A percentile compares a stretch with the other conserved stretches of the same genome.
phyloP scores from a whole-genome alignment of 2,113 vertebrate species.

The Trinectes maculatus region DNA sequence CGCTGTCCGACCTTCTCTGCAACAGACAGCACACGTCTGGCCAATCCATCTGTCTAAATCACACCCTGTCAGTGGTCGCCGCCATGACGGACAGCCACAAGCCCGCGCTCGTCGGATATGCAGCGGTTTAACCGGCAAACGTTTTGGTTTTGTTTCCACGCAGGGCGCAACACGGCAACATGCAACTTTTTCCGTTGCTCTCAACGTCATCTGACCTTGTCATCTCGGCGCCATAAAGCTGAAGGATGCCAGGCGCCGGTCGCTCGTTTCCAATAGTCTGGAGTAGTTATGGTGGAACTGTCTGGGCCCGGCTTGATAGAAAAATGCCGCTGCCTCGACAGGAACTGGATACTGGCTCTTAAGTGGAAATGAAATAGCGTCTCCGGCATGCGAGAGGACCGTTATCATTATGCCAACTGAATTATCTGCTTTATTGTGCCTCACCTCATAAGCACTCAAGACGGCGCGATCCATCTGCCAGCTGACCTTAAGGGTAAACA shows the following conservation, averaged over 20 bases:
- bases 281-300: slow-evolving; percentile 45
- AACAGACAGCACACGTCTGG: slow-evolving; percentile 69
- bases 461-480: slow-evolving; percentile 63
- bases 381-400: slow-evolving; percentile 52
- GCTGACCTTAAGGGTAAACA: slow-evolving; percentile 69
- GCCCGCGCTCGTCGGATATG: slow-evolving; percentile 58
- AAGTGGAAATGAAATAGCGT: slow-evolving; percentile 55
- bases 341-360: slow-evolving; percentile 31
- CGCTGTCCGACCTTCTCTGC: slow-evolving; percentile 70
- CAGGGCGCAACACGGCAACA: slow-evolving; percentile 47
- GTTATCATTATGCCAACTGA: slow-evolving; percentile 77
- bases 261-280: slow-evolving; percentile 56
- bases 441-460: slow-evolving; percentile 62
- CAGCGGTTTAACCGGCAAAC: slow-evolving; percentile 49
- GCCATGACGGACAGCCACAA: slow-evolving; percentile 66
- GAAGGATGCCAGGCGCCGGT: slow-evolving; percentile 60
- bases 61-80: slow-evolving; percentile 68
- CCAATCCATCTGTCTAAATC: slow-evolving; percentile 76
- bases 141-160: slow-evolving; percentile 53
- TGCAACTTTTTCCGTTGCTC: slow-evolving; percentile 50
- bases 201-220: slow-evolving; percentile 65
- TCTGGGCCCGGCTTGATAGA: slow-evolving; percentile 39
- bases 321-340: slow-evolving; percentile 30
- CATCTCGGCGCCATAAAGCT: slow-evolving; percentile 67
- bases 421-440: slow-evolving; percentile 73